Conservation (phyloP, 2,113 vertebrate genomes). For the Actinemys pallida region DNA sequence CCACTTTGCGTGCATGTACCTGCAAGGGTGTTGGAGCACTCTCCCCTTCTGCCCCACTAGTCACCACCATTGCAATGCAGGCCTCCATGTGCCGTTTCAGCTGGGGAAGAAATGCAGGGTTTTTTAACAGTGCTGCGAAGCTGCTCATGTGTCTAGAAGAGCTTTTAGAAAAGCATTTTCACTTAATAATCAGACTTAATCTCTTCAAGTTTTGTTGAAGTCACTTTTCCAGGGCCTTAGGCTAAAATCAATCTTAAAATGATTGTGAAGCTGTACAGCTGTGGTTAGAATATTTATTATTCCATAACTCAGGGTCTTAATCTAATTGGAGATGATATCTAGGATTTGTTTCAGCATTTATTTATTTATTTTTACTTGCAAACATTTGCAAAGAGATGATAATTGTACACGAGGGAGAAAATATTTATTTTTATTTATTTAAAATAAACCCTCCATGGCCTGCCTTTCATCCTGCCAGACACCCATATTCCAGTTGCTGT, state of each 20-base stretch:
- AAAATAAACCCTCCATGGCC: neutral
- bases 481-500: neutral
- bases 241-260: constrained; percentile 65
- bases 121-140: neutral
- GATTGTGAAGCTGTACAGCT: neutral
- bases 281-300: constrained; percentile 61
- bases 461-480: fast-evolving
- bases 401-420: neutral
- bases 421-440: too few species aligned
- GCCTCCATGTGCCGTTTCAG: fast-evolving
- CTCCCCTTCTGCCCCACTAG: neutral
- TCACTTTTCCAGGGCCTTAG: constrained; percentile 22
- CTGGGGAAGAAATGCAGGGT: neutral
- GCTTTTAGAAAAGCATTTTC: neutral
- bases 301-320: constrained; percentile 60
- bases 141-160: neutral
- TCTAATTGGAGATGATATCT: constrained; percentile 61
- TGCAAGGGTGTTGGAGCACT: neutral
- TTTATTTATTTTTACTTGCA: constrained; percentile 50
- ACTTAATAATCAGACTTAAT: constrained; percentile 56
- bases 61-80: neutral
- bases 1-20: neutral
- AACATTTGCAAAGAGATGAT: neutral
- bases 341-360: neutral
- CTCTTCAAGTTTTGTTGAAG: constrained; percentile 49